These are phyloP conservation scores for Crax fasciolata DNA, from an alignment of 2,797 vertebrate genomes.

Conservation along the genomic window DNA sequence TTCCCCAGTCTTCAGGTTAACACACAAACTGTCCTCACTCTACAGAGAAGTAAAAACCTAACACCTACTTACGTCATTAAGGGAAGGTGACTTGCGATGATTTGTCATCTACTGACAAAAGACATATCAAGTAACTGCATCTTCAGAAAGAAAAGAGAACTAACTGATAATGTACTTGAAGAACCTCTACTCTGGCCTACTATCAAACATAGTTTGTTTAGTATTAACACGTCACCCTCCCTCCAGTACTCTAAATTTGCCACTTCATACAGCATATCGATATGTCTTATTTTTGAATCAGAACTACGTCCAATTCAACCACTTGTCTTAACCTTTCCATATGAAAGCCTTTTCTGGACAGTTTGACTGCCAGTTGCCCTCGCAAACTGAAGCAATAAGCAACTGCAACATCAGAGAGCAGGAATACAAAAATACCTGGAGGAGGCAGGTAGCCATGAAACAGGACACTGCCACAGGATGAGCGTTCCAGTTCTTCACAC, in stretches of 20 bases:
- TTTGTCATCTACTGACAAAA: not conserved
- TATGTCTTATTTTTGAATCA: not conserved
- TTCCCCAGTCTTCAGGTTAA: not conserved
- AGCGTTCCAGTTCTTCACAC: constrained; percentile 97
- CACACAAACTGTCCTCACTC: not conserved
- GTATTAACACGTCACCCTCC: not conserved
- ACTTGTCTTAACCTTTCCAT: not conserved
- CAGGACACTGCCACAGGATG: constrained; percentile 97
- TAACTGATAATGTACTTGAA: not conserved
- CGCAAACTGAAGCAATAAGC: not conserved
- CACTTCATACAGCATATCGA: not conserved
- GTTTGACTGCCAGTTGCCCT: not conserved
- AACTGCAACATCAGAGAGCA: not conserved
- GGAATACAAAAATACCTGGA: constrained; percentile 86
- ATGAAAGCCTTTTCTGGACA: not conserved
- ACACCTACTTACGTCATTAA: not conserved
- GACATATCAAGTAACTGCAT: not conserved
- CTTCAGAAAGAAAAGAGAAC: not conserved
- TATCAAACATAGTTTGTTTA: not conserved
- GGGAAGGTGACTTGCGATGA: not conserved
- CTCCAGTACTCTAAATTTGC: not conserved
- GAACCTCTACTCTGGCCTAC: not conserved
- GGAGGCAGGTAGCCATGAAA: constrained; percentile 98
- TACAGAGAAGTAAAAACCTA: not conserved
- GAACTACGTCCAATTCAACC: not conserved